phyloP scores from a whole-genome alignment of 2,113 vertebrate genomes.

The Psittacara wagleri region DNA sequence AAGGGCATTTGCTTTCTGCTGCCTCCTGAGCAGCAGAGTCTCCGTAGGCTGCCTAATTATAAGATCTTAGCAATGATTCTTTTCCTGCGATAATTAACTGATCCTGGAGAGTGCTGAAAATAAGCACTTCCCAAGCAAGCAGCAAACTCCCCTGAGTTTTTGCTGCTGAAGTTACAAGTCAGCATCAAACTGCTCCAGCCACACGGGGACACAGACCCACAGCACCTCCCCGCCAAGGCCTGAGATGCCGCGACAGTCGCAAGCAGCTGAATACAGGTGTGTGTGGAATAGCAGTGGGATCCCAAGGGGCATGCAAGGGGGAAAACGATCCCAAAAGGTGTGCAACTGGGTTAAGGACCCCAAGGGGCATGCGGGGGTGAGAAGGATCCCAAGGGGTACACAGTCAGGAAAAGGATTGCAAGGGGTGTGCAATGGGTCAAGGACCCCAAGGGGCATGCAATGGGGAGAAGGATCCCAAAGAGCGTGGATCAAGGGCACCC shows the following conservation, averaged over 20 bases:
- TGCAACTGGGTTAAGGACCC: no score
- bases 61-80: constrained; percentile 16
- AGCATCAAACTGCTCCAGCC: neutral
- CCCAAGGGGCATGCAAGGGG: neutral
- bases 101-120: constrained; percentile 43
- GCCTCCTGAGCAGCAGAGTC: neutral
- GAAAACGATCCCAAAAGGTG: neutral
- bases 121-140: constrained; percentile 34
- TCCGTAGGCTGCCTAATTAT: constrained; percentile 43
- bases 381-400: no score
- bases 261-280: neutral
- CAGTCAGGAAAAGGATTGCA: neutral
- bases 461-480: neutral
- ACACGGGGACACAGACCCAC: neutral
- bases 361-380: neutral
- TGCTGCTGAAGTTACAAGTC: constrained; percentile 3
- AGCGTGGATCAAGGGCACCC: neutral
- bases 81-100: constrained; percentile 43
- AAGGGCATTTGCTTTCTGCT: neutral
- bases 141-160: constrained; percentile 39
- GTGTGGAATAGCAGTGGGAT: neutral
- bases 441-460: neutral
- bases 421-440: neutral
- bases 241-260: neutral
- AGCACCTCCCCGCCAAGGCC: neutral